phyloP scores from a whole-genome alignment of 2,113 vertebrate genomes.

The Myxocyprinus asiaticus region DNA sequence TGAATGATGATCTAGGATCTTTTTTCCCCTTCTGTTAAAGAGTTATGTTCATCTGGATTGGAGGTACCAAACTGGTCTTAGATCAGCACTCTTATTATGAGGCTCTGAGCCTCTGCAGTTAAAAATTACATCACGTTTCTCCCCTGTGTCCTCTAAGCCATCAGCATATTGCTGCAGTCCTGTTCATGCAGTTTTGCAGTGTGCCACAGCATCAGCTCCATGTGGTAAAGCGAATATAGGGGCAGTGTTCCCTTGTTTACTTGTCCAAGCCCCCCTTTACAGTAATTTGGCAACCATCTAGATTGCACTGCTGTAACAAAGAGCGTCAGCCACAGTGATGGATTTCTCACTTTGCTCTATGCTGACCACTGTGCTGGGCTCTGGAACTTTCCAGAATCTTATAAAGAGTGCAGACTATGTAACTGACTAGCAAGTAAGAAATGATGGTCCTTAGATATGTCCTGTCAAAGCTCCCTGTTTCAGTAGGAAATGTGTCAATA shows the following conservation, averaged over 20 bases:
- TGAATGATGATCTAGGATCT: too few species aligned
- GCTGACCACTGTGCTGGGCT: neutral
- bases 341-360: constrained; percentile 31
- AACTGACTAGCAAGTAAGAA: too few species aligned
- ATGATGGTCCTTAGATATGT: too few species aligned
- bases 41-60: too few species aligned
- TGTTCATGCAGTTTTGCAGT: constrained; percentile 13
- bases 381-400: constrained; percentile 19
- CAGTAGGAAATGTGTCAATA: too few species aligned
- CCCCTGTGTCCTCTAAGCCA: constrained; percentile 11
- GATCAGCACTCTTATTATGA: neutral
- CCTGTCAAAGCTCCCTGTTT: too few species aligned
- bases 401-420: neutral
- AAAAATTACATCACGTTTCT: constrained; percentile 8
- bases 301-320: constrained; percentile 14
- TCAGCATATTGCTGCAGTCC: constrained; percentile 36
- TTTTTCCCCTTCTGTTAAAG: too few species aligned
- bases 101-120: neutral
- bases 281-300: neutral
- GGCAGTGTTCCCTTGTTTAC: neutral
- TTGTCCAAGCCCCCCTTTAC: neutral
- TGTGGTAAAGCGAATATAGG: constrained; percentile 15
- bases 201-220: neutral
- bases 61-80: too few species aligned
- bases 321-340: constrained; percentile 22